Evolutionary conservation across 2,888 invertebrate species (phyloP), one percentile per base, ranked within the genome.

Genomic region (Campaea margaritaria): DNA sequence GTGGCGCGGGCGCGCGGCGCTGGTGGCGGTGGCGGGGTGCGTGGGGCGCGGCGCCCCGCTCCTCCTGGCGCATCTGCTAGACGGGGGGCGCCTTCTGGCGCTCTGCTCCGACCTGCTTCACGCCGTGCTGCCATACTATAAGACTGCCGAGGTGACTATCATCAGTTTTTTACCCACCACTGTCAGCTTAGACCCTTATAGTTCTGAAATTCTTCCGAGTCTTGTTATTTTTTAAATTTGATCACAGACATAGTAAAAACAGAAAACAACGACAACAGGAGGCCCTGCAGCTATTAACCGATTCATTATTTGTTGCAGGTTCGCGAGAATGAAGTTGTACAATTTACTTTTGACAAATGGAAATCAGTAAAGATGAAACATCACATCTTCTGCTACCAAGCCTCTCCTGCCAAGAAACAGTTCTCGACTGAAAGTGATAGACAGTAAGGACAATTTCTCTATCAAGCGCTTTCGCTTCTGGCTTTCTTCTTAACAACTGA

Each of bases 311-410:
- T n/a, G n/a, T 75, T 81, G 3, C 74, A 95, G 95, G 95, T 96
- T 38, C 94, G 96, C 21, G 96, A 96, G 85, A 96, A 96, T 78
- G 97, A 97, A 83, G 87, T 97, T 49, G 97, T 97, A 1, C 95
- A 96, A 70, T 97, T 97, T 80, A 95, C 96, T 1, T 97, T 96
- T 72, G 96, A 96, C 65, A 95, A 95, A 81, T 97, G 97, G 97
- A 95, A 96, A 76, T 94, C 96, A 5, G 96, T 97, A 0, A 95
- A 95, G 79, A 95, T 97, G 95, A 96, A 97, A 93, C 97, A 97
- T 84, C 96, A 97, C 76, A 96, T 97, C 66, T 97, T 97, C 82
- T 97, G 97, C 78, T 97, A 97, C 79, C 97, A 97, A 83, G 96
- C 96, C 0, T 96, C 96, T 0, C 97, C 97, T 0, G 95, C 96